Conservation (phyloP, 2,888 invertebrate genomes). For the Nineta flava region DNA sequence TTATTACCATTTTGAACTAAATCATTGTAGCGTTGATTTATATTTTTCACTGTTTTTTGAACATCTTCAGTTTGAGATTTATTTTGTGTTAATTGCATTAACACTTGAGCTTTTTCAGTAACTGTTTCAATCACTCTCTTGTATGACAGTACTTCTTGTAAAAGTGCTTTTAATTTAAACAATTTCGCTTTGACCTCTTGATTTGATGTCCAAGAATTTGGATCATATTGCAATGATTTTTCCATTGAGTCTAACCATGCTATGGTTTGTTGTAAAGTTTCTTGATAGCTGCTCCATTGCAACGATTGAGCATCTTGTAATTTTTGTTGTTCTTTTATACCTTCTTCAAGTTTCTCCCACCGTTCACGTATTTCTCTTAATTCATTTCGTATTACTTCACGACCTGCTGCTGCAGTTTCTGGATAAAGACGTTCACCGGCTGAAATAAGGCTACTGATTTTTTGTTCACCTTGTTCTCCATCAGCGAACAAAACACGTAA, state of each 20-base stretch:
- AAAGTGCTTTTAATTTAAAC: slow-evolving; percentile 67
- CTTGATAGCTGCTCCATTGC: slow-evolving; percentile 74
- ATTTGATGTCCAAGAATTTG: slow-evolving; percentile 55
- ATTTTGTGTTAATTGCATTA: slow-evolving; percentile 42
- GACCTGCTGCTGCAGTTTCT: slow-evolving; percentile 80
- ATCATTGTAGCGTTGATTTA: slow-evolving; percentile 60
- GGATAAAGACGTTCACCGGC: slow-evolving; percentile 82
- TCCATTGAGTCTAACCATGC: slow-evolving; percentile 81
- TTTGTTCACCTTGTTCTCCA: slow-evolving; percentile 68
- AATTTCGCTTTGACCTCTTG: slow-evolving; percentile 75
- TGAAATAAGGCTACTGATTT: slow-evolving; percentile 54
- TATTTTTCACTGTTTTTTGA: slow-evolving; percentile 49
- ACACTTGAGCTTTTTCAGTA: slow-evolving; percentile 67
- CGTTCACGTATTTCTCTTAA: slow-evolving; percentile 63
- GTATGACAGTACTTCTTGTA: slow-evolving; percentile 81
- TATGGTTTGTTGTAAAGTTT: slow-evolving; percentile 63
- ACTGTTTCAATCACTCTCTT: slow-evolving; percentile 82
- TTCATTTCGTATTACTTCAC: slow-evolving; percentile 78
- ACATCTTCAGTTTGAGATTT: slow-evolving; percentile 45
- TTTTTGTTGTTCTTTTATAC: slow-evolving; percentile 70
- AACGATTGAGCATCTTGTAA: slow-evolving; percentile 67
- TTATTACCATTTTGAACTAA: slow-evolving; percentile 48
- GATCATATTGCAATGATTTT: slow-evolving; percentile 56
- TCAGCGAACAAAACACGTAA: slow-evolving; percentile 60
- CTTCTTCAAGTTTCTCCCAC: slow-evolving; percentile 78